Percentiles rank a stretch among this genome's conserved stretches.
Evolutionary conservation across 2,113 vertebrate species (phyloP).

Genomic region (Puntigrus tetrazona): DNA sequence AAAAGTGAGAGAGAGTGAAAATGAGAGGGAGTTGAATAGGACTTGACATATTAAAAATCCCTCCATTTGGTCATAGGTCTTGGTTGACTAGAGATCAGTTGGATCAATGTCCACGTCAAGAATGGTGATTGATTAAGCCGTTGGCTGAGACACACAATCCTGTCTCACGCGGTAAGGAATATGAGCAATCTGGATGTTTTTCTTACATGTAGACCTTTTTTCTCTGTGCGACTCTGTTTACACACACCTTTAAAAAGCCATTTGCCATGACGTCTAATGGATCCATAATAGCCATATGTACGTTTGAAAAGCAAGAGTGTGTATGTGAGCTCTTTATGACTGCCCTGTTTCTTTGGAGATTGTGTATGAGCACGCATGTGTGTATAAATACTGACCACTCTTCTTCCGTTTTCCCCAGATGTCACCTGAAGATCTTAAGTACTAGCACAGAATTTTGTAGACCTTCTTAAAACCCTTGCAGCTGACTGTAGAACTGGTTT

Average conservation of each 20-base stretch:
- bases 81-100: background rate
- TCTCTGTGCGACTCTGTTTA: slow-evolving; percentile 66
- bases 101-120: slow-evolving; percentile 23
- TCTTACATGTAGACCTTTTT: slow-evolving; percentile 37
- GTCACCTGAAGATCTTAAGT: slow-evolving; percentile 55
- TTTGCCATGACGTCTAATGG: slow-evolving; percentile 70
- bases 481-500: slow-evolving; percentile 28
- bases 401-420: slow-evolving; percentile 66
- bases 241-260: slow-evolving; percentile 73
- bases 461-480: slow-evolving; percentile 39
- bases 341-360: slow-evolving; percentile 13
- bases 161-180: background rate
- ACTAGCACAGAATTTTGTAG: slow-evolving; percentile 47
- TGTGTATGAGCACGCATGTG: background rate
- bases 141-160: slow-evolving; percentile 1
- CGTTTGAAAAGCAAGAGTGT: slow-evolving; percentile 48
- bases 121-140: background rate
- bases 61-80: slow-evolving; percentile 23
- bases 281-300: slow-evolving; percentile 57
- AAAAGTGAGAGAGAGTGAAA: background rate
- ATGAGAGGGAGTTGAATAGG: background rate
- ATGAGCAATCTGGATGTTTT: slow-evolving; percentile 36
- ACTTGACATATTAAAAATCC: background rate
- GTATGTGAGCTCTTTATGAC: slow-evolving; percentile 30
- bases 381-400: slow-evolving; percentile 33